These are phyloP conservation scores for Dufourea novaeangliae DNA, from an alignment of 1,140 invertebrate genomes.

Conservation along the genomic window DNA sequence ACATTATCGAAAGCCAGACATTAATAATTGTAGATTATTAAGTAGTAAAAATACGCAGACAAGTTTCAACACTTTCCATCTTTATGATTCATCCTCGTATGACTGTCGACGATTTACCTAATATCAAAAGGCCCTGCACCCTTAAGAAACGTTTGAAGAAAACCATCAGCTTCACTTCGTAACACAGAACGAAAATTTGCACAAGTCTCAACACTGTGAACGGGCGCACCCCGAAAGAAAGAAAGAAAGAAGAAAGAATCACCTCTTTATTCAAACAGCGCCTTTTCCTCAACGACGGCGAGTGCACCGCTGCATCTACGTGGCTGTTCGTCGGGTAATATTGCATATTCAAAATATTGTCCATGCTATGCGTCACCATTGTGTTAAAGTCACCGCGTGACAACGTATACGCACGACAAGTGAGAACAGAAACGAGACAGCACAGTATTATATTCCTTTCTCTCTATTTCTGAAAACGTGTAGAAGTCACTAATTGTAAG, in stretches of 20 bases:
- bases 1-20: neutral
- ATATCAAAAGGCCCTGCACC: too few species aligned
- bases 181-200: neutral
- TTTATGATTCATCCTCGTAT: too few species aligned
- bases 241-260: slow-evolving; percentile 38
- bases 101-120: too few species aligned
- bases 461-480: too few species aligned
- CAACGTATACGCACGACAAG: too few species aligned
- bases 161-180: neutral
- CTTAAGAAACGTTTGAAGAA: too few species aligned
- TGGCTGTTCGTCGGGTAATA: slow-evolving; percentile 74
- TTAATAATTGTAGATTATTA: neutral
- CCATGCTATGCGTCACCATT: slow-evolving; percentile 81
- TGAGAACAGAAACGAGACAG: too few species aligned
- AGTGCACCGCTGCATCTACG: slow-evolving; percentile 65
- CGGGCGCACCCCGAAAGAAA: neutral
- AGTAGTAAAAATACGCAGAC: too few species aligned
- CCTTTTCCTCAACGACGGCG: slow-evolving; percentile 73
- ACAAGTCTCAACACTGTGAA: neutral
- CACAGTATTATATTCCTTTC: too few species aligned
- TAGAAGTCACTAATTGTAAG: too few species aligned
- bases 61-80: too few species aligned
- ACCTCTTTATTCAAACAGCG: slow-evolving; percentile 79
- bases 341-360: slow-evolving; percentile 80
- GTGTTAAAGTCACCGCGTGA: slow-evolving; percentile 22